Conservation (phyloP, 2,888 invertebrate species). For the Scaptomyza polygonia region DNA sequence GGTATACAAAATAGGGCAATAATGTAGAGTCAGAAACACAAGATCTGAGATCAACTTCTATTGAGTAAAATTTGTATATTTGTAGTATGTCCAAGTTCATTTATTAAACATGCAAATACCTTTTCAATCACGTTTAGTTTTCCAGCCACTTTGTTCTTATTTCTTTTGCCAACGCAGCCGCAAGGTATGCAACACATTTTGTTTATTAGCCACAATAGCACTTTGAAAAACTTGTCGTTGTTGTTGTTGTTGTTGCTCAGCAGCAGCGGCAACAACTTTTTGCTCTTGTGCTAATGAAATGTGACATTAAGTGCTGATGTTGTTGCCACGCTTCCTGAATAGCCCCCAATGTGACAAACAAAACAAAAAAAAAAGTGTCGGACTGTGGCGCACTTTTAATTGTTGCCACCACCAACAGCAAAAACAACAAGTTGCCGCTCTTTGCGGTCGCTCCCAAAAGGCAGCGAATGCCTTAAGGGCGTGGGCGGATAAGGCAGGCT, state of each 20-base stretch:
- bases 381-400: conserved; percentile 72
- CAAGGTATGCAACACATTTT: conserved; percentile 63
- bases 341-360: conserved; percentile 7
- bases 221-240: conserved; percentile 22
- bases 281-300: conserved; percentile 61
- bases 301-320: conserved; percentile 74
- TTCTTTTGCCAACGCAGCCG: conserved; percentile 10
- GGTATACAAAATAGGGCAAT: background rate
- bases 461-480: conserved; percentile 24
- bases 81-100: background rate
- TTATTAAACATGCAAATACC: background rate
- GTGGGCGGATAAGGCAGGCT: background rate
- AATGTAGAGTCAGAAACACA: background rate
- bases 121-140: background rate
- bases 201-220: conserved; percentile 61
- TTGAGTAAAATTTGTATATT: background rate
- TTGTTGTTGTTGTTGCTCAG: conserved; percentile 3
- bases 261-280: conserved; percentile 24
- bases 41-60: no score
- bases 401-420: conserved; percentile 56
- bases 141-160: background rate
- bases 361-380: conserved; percentile 57
- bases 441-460: conserved; percentile 42
- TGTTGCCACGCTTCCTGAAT: conserved; percentile 25
- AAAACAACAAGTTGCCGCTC: conserved; percentile 44